A percentile compares a stretch with the other conserved stretches of the same genome.
Evolutionary conservation across 2,113 vertebrate species (phyloP).

Genomic region (Stercorarius parasiticus): DNA sequence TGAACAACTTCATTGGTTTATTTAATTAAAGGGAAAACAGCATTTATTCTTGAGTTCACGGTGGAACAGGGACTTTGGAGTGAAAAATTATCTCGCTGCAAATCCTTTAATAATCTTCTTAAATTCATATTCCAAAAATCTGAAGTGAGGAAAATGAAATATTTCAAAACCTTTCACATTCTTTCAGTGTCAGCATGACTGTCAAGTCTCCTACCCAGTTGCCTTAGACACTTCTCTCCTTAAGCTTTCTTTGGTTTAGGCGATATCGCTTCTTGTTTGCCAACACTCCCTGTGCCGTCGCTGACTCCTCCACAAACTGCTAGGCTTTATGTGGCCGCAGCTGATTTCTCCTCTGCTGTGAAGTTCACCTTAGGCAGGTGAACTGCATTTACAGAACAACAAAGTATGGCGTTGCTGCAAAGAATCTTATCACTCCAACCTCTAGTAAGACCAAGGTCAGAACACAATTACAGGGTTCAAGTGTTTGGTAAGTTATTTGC

Average conservation of each 20-base stretch:
- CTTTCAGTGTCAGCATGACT: constrained; percentile 9
- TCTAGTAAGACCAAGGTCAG: constrained; percentile 48
- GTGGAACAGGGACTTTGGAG: constrained; percentile 39
- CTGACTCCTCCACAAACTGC: neutral
- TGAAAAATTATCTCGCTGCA: constrained; percentile 30
- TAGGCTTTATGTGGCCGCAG: neutral
- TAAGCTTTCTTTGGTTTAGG: neutral
- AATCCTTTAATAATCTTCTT: constrained; percentile 51
- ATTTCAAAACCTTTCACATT: constrained; percentile 49
- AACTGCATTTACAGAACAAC: constrained; percentile 23
- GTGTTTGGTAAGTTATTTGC: constrained; percentile 56
- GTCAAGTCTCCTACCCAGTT: neutral
- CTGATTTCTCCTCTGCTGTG: neutral
- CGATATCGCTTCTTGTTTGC: neutral
- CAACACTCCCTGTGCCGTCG: neutral
- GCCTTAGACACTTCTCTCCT: neutral
- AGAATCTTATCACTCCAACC: constrained; percentile 39
- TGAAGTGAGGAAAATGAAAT: constrained; percentile 28
- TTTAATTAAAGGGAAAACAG: constrained; percentile 50
- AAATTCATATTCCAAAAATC: constrained; percentile 33
- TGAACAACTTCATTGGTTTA: constrained; percentile 16
- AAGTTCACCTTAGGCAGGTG: constrained; percentile 15
- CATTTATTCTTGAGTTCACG: constrained; percentile 4
- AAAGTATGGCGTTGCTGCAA: neutral
- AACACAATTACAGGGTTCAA: constrained; percentile 67